Conservation (phyloP, 2,888 invertebrate species). For the Netelia inedita region DNA sequence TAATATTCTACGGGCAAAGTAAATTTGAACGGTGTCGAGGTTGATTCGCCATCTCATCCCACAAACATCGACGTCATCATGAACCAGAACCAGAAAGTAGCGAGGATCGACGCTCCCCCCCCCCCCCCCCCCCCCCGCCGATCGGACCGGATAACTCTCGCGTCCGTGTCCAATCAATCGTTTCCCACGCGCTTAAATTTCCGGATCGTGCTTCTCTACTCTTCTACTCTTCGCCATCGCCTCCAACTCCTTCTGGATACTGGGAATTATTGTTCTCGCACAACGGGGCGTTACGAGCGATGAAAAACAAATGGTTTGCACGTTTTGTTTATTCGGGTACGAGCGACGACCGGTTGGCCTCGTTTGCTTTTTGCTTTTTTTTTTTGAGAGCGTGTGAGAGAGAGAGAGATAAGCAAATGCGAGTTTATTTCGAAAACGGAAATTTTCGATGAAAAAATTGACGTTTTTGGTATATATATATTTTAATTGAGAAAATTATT, state of each 20-base stretch:
- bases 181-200: conserved; percentile 25
- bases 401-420: too few species aligned
- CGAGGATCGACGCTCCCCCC: not conserved
- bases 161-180: conserved; percentile 37
- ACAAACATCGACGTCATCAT: conserved; percentile 29
- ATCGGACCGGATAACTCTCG: conserved; percentile 11
- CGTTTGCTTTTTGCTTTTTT: too few species aligned
- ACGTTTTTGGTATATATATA: too few species aligned
- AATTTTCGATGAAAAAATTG: too few species aligned
- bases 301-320: conserved; percentile 36
- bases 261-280: too few species aligned
- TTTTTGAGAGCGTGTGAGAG: too few species aligned
- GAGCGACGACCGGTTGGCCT: too few species aligned
- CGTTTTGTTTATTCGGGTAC: not conserved
- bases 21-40: conserved; percentile 60
- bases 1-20: conserved; percentile 60
- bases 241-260: too few species aligned
- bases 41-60: conserved; percentile 20
- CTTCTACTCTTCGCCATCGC: too few species aligned
- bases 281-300: not conserved
- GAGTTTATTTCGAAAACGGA: too few species aligned
- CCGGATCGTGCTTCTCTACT: not conserved
- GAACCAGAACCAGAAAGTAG: conserved; percentile 16
- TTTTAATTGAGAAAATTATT: too few species aligned
- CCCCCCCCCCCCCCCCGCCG: too few species aligned